Percentiles rank a stretch among this genome's conserved stretches.
Conservation (phyloP, 1,140 invertebrate species). For the Drosophila biarmipes region DNA sequence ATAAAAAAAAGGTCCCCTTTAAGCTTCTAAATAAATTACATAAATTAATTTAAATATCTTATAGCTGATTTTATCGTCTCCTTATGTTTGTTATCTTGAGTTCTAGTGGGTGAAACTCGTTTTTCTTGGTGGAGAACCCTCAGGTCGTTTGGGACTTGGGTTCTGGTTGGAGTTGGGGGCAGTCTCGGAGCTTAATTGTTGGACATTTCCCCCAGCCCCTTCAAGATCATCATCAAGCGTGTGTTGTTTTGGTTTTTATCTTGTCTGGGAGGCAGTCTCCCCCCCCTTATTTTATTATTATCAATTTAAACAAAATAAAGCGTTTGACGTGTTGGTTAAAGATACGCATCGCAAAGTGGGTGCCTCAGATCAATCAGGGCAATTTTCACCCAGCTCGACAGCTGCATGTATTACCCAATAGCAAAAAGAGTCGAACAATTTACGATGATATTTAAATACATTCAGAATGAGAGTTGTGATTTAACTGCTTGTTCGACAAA, state of each 20-base stretch:
- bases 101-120: background rate
- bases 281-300: conserved; percentile 26
- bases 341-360: conserved; percentile 22
- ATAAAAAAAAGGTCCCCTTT: background rate
- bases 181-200: conserved; percentile 25
- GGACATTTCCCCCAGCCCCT: conserved; percentile 3
- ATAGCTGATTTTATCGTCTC: background rate
- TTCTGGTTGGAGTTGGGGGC: background rate
- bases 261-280: background rate
- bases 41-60: background rate
- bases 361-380: conserved; percentile 19
- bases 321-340: conserved; percentile 31
- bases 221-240: conserved; percentile 27
- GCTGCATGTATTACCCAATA: conserved; percentile 17
- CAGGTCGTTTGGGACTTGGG: conserved; percentile 13
- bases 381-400: conserved; percentile 5
- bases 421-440: conserved; percentile 4
- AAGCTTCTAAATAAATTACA: background rate
- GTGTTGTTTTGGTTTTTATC: conserved; percentile 30
- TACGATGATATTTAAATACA: background rate
- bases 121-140: conserved; percentile 6
- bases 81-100: background rate
- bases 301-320: conserved; percentile 46
- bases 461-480: background rate
- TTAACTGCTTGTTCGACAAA: background rate